Evolutionary conservation across 1,140 invertebrate genomes (phyloP), one percentile per base, ranked within the genome.

Genomic region (Dysdera silvatica): DNA sequence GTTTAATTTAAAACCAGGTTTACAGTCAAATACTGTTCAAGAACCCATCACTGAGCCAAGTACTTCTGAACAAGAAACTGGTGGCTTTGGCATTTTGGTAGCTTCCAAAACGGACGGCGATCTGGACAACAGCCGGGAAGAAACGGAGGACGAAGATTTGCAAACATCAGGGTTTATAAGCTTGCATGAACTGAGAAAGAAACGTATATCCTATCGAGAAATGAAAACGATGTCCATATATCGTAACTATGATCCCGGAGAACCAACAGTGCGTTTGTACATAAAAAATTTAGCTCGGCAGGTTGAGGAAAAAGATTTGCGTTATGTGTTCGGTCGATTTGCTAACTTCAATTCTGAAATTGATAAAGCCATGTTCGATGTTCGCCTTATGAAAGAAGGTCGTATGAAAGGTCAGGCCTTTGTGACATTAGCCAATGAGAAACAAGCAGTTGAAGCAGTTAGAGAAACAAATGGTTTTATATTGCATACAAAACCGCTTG

Each of bases 321-420:
- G 86, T 69, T 83, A 82, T 68, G 86, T 97, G 64, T 95, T 86
- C 76, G 83, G 83, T 55, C 77, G 83, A 63, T 94, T 86, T 75
- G 70, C 83, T 3, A 71, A 78, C 76, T 69, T 75, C 77, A 67
- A 75, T 41, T 72, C 75, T 61, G 76, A 81, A 62, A 72, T 77
- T 52, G 75, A 81, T 65, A 76, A 76, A 67, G 78, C 77, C 33
- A 79, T 80, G 80, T 93, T 90, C 78, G 84, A 90, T 78, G 82
- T 94, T n/a, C 82, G 87, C 68, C 79, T 94, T 2, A 93, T 97
- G 91, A 89, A 90, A 74, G 89, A 93, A 75, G 93, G 93, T 0
- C 82, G 91, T 72, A 95, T 97, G 91, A 95, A 94, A 78, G 91
- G 91, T 0, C 93, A 97, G 78, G 91, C 89, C 6, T 97, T 97